Conservation (phyloP, 1,140 invertebrate species). For the Drosophila leontia region DNA sequence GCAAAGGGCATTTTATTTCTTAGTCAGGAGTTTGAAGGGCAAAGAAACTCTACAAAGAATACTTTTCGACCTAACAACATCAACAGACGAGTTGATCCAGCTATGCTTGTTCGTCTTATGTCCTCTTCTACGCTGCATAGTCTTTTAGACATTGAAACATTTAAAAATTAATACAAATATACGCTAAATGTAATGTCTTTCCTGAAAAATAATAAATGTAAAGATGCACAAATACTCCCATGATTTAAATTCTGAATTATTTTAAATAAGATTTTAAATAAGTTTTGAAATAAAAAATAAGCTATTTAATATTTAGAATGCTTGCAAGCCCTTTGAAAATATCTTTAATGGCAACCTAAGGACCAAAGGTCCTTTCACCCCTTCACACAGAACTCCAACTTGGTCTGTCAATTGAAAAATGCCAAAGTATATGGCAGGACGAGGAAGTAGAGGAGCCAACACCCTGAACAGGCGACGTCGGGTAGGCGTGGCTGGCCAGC, state of each 20-base stretch:
- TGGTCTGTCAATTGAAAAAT: slow-evolving; percentile 60
- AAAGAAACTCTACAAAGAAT: too few relatives aligned
- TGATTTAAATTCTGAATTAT: neutral
- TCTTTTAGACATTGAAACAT: too few relatives aligned
- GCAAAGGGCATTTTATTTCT: neutral
- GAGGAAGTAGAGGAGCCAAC: slow-evolving; percentile 1
- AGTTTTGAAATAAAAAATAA: neutral
- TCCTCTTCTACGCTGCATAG: too few relatives aligned
- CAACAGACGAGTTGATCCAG: neutral
- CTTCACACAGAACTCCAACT: neutral
- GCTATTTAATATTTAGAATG: neutral
- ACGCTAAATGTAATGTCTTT: neutral
- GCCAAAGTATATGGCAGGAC: slow-evolving; percentile 55
- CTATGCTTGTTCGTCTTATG: neutral
- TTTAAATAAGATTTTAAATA: neutral
- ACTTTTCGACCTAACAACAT: too few relatives aligned
- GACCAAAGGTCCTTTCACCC: neutral
- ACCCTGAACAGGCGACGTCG: neutral
- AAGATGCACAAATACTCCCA: too few relatives aligned
- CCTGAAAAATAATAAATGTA: neutral
- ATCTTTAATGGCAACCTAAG: neutral
- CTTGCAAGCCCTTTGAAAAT: neutral
- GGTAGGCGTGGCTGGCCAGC: slow-evolving; percentile 26
- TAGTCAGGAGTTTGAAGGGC: neutral
- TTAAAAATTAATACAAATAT: too few relatives aligned